These are phyloP conservation scores for Trinectes maculatus DNA, from an alignment of 2,113 vertebrate species.

Conservation along the genomic window DNA sequence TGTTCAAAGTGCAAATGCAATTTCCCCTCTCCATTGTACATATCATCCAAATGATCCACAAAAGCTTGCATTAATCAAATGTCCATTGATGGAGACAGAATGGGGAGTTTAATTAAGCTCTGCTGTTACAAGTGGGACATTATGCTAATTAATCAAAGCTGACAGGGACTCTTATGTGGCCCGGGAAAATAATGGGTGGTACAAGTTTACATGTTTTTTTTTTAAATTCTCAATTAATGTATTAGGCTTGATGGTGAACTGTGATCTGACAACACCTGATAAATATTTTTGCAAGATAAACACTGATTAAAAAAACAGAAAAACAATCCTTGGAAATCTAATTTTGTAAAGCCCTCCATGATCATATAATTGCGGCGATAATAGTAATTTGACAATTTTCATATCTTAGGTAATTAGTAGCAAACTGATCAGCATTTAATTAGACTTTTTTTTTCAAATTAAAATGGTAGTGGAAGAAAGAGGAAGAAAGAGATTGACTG, in stretches of 20 bases:
- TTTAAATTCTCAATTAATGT: slow-evolving; percentile 50
- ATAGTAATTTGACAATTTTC: slow-evolving; percentile 28
- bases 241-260: slow-evolving; percentile 33
- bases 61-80: slow-evolving; percentile 74
- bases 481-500: neutral
- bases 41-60: slow-evolving; percentile 66
- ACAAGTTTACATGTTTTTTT: slow-evolving; percentile 46
- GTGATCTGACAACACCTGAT: slow-evolving; percentile 25
- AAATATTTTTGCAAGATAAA: slow-evolving; percentile 20
- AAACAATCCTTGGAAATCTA: neutral
- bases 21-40: slow-evolving; percentile 48
- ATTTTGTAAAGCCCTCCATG: slow-evolving; percentile 26
- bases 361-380: slow-evolving; percentile 22
- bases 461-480: neutral
- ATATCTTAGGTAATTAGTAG: slow-evolving; percentile 40
- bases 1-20: slow-evolving; percentile 43
- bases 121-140: slow-evolving; percentile 72
- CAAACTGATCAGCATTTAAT: slow-evolving; percentile 34
- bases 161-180: slow-evolving; percentile 56
- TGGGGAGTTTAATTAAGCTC: slow-evolving; percentile 76
- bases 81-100: slow-evolving; percentile 66
- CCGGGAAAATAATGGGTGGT: slow-evolving; percentile 50
- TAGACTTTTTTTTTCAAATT: neutral
- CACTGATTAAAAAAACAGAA: neutral
- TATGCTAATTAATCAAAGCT: slow-evolving; percentile 77